Conservation (phyloP, 2,113 vertebrate genomes). For the Megalops atlanticus region DNA sequence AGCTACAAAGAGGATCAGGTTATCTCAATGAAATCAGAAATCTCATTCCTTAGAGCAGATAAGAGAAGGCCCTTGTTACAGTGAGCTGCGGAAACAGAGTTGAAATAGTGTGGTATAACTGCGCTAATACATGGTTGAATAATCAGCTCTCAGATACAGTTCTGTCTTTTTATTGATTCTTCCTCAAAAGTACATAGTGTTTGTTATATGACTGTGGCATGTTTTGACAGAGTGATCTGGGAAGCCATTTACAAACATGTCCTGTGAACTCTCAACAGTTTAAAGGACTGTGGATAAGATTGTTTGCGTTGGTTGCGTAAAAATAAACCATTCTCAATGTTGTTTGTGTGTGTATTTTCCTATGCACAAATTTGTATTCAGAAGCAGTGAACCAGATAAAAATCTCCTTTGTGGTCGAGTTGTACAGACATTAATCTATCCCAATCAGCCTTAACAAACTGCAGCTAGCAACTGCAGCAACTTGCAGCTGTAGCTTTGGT, state of each 20-base stretch:
- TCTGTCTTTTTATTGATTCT: not conserved
- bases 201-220: not conserved
- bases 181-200: not conserved
- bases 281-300: conserved; percentile 1
- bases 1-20: no score
- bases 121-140: not conserved
- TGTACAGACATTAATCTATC: no score
- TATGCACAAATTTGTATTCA: no score
- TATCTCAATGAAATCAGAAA: no score
- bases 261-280: not conserved
- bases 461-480: no score
- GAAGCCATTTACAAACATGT: conserved; percentile 2
- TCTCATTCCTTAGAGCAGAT: not conserved
- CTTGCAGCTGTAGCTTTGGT: no score
- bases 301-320: not conserved
- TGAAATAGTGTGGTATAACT: conserved; percentile 4
- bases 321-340: no score
- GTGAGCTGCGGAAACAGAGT: not conserved
- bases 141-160: conserved; percentile 1
- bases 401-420: no score
- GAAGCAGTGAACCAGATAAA: no score
- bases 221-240: conserved; percentile 1
- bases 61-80: not conserved
- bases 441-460: no score
- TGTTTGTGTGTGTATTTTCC: not conserved